Base-by-base conservation (phyloP, 2,113 vertebrate species). In the Chloebia gouldiae region DNA sequence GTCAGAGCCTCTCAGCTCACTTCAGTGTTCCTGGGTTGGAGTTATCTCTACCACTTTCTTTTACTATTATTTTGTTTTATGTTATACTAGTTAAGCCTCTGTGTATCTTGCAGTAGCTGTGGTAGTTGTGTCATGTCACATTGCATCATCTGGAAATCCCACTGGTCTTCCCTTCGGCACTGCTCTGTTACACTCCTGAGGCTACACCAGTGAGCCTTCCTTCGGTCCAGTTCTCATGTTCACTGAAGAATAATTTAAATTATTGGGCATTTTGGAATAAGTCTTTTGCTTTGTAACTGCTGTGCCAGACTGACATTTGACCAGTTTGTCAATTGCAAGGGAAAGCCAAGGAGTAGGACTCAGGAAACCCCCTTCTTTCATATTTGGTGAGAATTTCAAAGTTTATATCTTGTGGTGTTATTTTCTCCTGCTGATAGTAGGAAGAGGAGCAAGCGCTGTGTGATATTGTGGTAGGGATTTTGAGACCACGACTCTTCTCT, bases 351-450 rank as follows among this genome's bases (percentile, higher is more conserved):
- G 3, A 21, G 42, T n/a, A 31, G 66, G 57, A 22, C 63, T 61
- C 31, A 8, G 20, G 28, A 77, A 75, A 53, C 13, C 27, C 44
- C 39, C 15, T 6, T 40, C 39, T 87, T 61, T 70, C 42, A n/a
- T 1, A 0, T 59, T 73, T 20, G 23, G n/a, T 80, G 17, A 77
- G 66, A 80, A 85, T 76, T 77, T 88, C 63, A 63, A 72, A 65
- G 42, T 69, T 88, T 63, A 37, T 70, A 30, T 90, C 44, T 82
- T 40, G 45, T 63, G 50, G 39, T 59, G 42, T 35, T 81, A 13
- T 78, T 92, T 95, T 89, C 85, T 66, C 83, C 59, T 80, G n/a
- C 70, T 79, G n/a, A 33, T 40, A 39, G 37, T 28, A 86, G 49
- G 51, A 90, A 78, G 57, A 89, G 49, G 9, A 92, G 44, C 9